Evolutionary conservation across 1,140 invertebrate species (phyloP).

Genomic region (Papilio helenus): DNA sequence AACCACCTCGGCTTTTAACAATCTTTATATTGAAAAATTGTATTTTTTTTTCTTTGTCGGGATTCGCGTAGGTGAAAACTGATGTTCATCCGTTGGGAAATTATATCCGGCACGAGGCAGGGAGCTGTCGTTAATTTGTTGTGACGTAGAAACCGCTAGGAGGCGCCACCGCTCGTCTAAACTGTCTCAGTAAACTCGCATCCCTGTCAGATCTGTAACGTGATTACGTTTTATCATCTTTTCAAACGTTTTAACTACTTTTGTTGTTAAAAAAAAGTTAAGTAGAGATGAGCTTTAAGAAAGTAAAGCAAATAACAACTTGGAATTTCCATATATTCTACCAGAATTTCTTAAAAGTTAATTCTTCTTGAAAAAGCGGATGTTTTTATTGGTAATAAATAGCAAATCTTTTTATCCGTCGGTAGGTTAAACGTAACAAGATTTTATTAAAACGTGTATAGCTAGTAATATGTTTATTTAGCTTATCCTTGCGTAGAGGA

Average conservation of each 20-base stretch:
- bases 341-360: too few species aligned
- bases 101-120: conserved; percentile 62
- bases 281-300: neutral
- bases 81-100: conserved; percentile 65
- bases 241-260: neutral
- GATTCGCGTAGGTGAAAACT: conserved; percentile 11
- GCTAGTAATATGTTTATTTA: neutral
- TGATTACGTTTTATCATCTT: neutral
- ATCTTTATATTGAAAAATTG: neutral
- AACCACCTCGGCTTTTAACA: neutral
- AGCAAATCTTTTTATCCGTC: neutral
- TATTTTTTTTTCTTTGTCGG: neutral
- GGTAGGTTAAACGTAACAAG: neutral
- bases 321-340: too few species aligned
- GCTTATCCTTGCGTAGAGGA: conserved; percentile 14
- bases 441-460: neutral
- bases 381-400: neutral
- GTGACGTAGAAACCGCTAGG: conserved; percentile 49
- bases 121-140: conserved; percentile 69
- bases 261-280: neutral
- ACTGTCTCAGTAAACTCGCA: neutral
- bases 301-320: too few species aligned
- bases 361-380: too few species aligned
- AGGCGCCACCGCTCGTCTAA: conserved; percentile 5
- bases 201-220: neutral